Percentiles rank a stretch among this genome's conserved stretches.
Conservation (phyloP, 1,140 invertebrate species). For the Temnothorax longispinosus region DNA sequence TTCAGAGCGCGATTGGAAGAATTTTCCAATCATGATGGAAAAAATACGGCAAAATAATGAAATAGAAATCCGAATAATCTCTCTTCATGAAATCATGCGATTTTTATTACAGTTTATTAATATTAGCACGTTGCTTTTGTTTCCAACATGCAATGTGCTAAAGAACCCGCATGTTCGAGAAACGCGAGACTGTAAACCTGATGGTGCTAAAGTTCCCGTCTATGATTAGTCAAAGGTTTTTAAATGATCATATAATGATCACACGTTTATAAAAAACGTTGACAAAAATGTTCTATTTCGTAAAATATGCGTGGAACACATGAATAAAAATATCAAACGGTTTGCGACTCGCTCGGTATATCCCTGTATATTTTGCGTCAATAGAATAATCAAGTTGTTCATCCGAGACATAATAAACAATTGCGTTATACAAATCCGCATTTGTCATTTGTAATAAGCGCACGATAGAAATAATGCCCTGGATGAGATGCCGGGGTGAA, state of each 20-base stretch:
- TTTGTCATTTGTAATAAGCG: background rate
- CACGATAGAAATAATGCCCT: slow-evolving; percentile 19
- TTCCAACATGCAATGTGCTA: background rate
- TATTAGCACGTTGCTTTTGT: background rate
- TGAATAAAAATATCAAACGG: background rate
- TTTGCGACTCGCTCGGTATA: background rate
- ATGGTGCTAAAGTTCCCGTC: background rate
- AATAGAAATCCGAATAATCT: slow-evolving; percentile 15
- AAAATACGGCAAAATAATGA: background rate
- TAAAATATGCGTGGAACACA: background rate
- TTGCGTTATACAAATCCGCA: background rate
- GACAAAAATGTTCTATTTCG: background rate
- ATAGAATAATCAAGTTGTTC: background rate
- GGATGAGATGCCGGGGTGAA: background rate
- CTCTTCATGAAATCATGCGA: background rate
- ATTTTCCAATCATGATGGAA: background rate
- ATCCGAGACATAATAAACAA: background rate
- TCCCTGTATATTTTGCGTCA: background rate
- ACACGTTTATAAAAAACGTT: slow-evolving; percentile 14
- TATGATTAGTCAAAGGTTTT: background rate
- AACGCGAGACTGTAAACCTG: background rate
- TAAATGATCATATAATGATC: background rate
- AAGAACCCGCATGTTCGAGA: background rate
- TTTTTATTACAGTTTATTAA: slow-evolving; percentile 9
- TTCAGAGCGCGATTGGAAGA: background rate